Evolutionary conservation across 1,140 invertebrate genomes (phyloP).

Genomic region (Telenomus remus): DNA sequence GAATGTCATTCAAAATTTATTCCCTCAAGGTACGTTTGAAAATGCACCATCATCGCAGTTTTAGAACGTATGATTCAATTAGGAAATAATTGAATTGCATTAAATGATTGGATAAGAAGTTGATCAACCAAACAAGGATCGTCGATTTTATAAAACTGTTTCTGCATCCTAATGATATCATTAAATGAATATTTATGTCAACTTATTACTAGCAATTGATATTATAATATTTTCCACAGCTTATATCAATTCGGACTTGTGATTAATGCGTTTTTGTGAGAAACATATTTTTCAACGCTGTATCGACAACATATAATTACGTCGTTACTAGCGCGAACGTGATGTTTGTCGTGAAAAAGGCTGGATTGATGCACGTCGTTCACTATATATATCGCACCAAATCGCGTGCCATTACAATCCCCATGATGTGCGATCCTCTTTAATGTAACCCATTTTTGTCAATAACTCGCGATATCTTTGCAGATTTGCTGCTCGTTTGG

Average conservation of each 20-base stretch:
- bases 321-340: constrained; percentile 14
- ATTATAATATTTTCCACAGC: no score
- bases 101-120: no score
- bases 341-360: constrained; percentile 25
- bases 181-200: no score
- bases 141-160: no score
- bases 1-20: no score
- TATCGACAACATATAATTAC: constrained; percentile 35
- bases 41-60: no score
- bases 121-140: no score
- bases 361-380: constrained; percentile 27
- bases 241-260: neutral
- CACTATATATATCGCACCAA: constrained; percentile 22
- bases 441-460: constrained; percentile 53
- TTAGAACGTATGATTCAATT: no score
- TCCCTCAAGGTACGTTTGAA: no score
- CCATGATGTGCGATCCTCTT: constrained; percentile 44
- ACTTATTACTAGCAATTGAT: no score
- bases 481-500: constrained; percentile 11
- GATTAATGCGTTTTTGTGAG: constrained; percentile 7
- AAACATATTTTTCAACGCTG: neutral
- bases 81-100: no score
- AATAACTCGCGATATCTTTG: constrained; percentile 31
- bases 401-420: constrained; percentile 27
- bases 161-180: no score